Conservation (phyloP, 2,113 vertebrate species). For the Pardalotus punctatus region DNA sequence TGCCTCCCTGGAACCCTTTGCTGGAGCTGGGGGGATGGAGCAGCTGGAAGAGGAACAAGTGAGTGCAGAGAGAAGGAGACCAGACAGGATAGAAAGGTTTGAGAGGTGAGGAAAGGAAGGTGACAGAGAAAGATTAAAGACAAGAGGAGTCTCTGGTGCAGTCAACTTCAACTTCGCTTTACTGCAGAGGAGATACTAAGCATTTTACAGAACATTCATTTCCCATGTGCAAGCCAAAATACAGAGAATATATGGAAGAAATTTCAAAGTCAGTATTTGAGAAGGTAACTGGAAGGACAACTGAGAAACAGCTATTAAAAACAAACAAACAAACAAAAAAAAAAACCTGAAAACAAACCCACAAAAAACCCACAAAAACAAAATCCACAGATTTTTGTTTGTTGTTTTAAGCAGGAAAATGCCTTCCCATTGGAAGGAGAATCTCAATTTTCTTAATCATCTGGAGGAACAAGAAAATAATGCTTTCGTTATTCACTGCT, state of each 20-base stretch:
- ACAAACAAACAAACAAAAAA: too few relatives aligned
- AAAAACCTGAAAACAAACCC: too few relatives aligned
- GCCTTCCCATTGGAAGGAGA: background rate
- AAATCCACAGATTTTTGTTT: background rate
- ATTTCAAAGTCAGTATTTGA: background rate
- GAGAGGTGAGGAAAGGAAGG: background rate
- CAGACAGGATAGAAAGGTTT: background rate
- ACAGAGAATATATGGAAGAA: background rate
- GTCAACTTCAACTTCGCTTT: background rate
- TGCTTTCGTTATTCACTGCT: background rate
- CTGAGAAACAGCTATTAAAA: background rate
- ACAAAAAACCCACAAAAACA: background rate
- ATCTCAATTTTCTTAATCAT: background rate
- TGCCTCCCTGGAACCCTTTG: background rate
- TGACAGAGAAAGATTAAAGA: background rate
- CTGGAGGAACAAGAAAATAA: background rate
- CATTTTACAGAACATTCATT: background rate
- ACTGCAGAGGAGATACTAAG: background rate
- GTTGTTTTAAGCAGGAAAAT: background rate
- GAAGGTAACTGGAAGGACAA: background rate
- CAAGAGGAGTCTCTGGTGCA: background rate
- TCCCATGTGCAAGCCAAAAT: background rate
- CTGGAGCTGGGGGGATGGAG: fast-evolving
- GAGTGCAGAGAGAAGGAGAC: background rate
- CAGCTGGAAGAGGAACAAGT: background rate